Base-by-base conservation (phyloP, 2,888 invertebrate genomes). In the Pandemis cinnamomeana region DNA sequence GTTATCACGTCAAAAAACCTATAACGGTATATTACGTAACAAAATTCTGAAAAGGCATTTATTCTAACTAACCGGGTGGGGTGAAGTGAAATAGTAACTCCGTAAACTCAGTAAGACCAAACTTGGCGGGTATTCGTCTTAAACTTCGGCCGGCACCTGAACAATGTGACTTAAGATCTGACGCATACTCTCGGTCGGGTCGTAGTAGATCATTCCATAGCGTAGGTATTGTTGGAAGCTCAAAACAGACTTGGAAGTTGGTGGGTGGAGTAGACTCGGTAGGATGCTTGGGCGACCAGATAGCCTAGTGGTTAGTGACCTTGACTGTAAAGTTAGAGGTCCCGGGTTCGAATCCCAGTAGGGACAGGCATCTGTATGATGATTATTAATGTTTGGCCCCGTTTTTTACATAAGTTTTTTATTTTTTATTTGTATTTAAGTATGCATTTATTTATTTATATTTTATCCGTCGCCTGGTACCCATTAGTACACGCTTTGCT, bases 21-120 rank as follows among this genome's bases (percentile, higher is more conserved):
- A 36, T 36, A 36, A 2, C 48, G 67, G 67, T 27, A n/a, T 75
- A 71, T 71, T 76, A 71, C 66, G 67, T 48, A 60, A 61, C 71
- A 71, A 77, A 76, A 77, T 77, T 74, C 79, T 75, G 48, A 79
- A 77, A 78, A 76, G 78, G 79, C 76, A 80, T 75, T 78, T 78
- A 73, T 81, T 80, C 80, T 75, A 71, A 78, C 76, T 72, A 80
- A 79, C 80, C 78, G 76, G 72, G 67, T 73, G 71, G 71, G 60
- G 71, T 71, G 69, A 75, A 71, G 73, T 69, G 75, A 63, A 77
- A 72, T 77, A 71, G 76, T 71, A 77, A 76, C 68, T 74, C 70
- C 71, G 58, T 70, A 72, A 75, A 77, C 71, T 76, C 73, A 67
- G 71, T 71, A 64, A 71, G 73, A 55, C 36, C 66, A 7, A 77